phyloP scores from a whole-genome alignment of 2,797 vertebrate species.

The Argentina silus region DNA sequence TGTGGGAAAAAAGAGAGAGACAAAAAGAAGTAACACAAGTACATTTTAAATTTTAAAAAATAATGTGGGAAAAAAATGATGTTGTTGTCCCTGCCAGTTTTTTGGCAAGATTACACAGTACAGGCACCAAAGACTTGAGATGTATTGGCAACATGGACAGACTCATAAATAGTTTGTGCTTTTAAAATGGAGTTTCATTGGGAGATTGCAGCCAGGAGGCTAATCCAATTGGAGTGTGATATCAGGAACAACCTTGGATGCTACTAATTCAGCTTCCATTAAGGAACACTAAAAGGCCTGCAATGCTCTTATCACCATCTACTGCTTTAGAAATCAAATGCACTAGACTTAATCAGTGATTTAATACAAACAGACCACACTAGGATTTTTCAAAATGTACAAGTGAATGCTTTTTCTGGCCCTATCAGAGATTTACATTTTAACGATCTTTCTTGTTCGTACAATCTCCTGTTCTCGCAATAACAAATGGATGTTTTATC shows the following conservation, averaged over 20 bases:
- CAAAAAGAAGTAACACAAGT: not conserved
- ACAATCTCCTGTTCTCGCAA: not conserved
- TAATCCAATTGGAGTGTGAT: constrained; percentile 26
- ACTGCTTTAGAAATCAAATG: constrained; percentile 44
- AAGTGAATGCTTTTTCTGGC: constrained; percentile 26
- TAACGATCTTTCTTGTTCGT: not conserved
- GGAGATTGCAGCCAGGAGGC: constrained; percentile 18
- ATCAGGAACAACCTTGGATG: constrained; percentile 24
- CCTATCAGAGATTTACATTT: constrained; percentile 19
- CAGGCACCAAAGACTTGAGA: not conserved
- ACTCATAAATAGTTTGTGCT: constrained; percentile 20
- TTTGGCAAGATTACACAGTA: not conserved
- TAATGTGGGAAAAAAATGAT: not conserved
- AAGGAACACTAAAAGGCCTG: constrained; percentile 26
- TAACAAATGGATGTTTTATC: constrained; percentile 12
- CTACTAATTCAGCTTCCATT: constrained; percentile 16
- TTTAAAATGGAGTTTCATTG: constrained; percentile 4
- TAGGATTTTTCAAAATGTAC: constrained; percentile 16
- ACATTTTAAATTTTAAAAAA: no score
- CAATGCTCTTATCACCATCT: constrained; percentile 8
- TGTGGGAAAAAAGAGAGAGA: not conserved
- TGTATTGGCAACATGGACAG: not conserved
- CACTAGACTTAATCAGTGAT: constrained; percentile 42
- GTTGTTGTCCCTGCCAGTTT: no score
- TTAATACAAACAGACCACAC: constrained; percentile 46